These are phyloP conservation scores for Chionis minor DNA, from an alignment of 2,113 vertebrate genomes.

Conservation along the genomic window DNA sequence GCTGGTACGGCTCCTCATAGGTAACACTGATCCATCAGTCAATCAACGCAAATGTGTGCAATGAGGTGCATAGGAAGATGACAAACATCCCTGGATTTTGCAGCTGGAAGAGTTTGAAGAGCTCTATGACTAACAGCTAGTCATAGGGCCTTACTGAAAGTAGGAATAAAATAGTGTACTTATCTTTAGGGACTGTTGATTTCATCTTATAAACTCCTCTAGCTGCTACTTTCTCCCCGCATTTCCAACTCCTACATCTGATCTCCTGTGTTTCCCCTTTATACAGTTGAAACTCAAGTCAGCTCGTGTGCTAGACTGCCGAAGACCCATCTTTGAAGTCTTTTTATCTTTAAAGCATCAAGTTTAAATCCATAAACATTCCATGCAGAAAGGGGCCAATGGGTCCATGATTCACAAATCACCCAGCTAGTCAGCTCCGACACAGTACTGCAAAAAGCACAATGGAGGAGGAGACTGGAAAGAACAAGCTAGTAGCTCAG, in stretches of 20 bases:
- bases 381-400: background rate
- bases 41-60: background rate
- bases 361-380: background rate
- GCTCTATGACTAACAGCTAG: background rate
- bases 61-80: background rate
- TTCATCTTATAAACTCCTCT: background rate
- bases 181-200: background rate
- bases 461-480: background rate
- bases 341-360: background rate
- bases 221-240: background rate
- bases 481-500: background rate
- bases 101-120: background rate
- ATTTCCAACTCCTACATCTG: background rate
- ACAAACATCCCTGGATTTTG: background rate
- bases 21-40: background rate
- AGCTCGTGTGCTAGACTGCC: background rate
- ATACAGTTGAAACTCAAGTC: background rate
- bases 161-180: background rate
- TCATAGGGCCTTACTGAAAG: background rate
- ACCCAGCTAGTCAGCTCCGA: background rate
- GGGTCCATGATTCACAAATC: background rate
- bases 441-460: background rate
- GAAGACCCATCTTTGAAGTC: background rate
- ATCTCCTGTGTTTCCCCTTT: background rate
- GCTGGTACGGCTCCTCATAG: background rate